These are phyloP conservation scores for Actinostola sp. DNA, from an alignment of 92 coral and sea anemone genomes.

Conservation along the genomic window DNA sequence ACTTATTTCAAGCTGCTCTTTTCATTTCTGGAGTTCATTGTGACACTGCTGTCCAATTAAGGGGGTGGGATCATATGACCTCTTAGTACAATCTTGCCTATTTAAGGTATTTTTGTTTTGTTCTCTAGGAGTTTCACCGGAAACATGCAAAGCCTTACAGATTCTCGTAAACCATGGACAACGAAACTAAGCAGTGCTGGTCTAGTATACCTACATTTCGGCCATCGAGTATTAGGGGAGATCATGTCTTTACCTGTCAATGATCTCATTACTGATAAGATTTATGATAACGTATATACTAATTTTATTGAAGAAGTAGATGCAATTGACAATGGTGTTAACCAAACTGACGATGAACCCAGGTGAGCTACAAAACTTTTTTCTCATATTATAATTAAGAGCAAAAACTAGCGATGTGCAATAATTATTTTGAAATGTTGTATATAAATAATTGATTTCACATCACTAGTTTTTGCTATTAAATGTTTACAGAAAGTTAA, in stretches of 20 bases:
- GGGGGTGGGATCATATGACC: too few species aligned
- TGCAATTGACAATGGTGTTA: constrained; percentile 96
- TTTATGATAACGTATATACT: constrained; percentile 89
- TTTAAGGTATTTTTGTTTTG: not conserved
- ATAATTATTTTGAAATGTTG: too few species aligned
- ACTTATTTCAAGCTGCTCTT: too few species aligned
- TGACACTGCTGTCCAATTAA: too few species aligned
- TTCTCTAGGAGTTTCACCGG: constrained; percentile 79
- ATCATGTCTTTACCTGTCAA: constrained; percentile 58
- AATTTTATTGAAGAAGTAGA: constrained; percentile 90
- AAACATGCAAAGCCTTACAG: constrained; percentile 73
- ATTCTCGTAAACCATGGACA: constrained; percentile 65
- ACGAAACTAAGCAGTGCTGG: constrained; percentile 98
- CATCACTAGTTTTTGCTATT: too few species aligned
- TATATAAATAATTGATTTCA: too few species aligned
- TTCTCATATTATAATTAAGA: not conserved
- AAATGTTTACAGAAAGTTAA: too few species aligned
- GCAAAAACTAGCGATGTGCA: too few species aligned
- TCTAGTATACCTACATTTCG: constrained; percentile 92
- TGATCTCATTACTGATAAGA: constrained; percentile 63
- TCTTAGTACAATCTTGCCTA: not conserved
- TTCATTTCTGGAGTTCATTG: too few species aligned
- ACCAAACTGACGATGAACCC: constrained; percentile 76
- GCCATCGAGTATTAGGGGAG: constrained; percentile 70
- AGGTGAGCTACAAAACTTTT: constrained; percentile 41